phyloP scores from a whole-genome alignment of 2,888 invertebrate species.

The Calliphora vomitoria region DNA sequence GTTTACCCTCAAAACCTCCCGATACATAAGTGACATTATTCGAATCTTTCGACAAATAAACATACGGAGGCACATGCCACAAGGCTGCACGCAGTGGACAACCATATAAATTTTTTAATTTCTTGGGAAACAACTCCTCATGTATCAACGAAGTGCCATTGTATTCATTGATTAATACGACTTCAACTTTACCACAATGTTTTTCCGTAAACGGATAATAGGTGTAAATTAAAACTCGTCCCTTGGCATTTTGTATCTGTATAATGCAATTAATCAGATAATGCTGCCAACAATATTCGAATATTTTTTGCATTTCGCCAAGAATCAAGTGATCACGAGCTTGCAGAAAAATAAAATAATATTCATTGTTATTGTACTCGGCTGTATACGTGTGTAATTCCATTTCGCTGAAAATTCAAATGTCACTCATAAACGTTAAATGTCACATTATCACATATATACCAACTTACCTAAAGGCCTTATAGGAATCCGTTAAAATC shows the following conservation, averaged over 20 bases:
- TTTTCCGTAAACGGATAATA: conserved; percentile 69
- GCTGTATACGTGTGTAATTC: conserved; percentile 39
- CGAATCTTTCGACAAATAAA: conserved; percentile 49
- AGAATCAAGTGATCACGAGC: conserved; percentile 23
- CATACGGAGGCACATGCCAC: conserved; percentile 75
- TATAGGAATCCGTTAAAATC: conserved; percentile 70
- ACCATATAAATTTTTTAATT: conserved; percentile 77
- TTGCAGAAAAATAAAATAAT: conserved; percentile 69
- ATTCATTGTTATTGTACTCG: conserved; percentile 69
- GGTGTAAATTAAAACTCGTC: conserved; percentile 58
- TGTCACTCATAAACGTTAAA: too few relatives aligned
- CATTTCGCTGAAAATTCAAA: conserved; percentile 7
- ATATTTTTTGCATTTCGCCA: conserved; percentile 45
- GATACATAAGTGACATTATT: conserved; percentile 48
- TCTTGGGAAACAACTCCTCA: conserved; percentile 76
- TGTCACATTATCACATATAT: not conserved
- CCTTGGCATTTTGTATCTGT: conserved; percentile 53
- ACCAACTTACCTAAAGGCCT: conserved; percentile 73
- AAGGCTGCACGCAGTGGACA: conserved; percentile 77
- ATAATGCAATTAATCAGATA: conserved; percentile 74
- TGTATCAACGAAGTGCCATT: conserved; percentile 42
- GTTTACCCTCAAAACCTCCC: conserved; percentile 67
- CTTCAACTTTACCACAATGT: conserved; percentile 46
- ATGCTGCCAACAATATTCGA: conserved; percentile 72
- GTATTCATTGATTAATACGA: conserved; percentile 37